Base-by-base conservation (phyloP, 2,888 invertebrate genomes). In the Epinotia nisella region DNA sequence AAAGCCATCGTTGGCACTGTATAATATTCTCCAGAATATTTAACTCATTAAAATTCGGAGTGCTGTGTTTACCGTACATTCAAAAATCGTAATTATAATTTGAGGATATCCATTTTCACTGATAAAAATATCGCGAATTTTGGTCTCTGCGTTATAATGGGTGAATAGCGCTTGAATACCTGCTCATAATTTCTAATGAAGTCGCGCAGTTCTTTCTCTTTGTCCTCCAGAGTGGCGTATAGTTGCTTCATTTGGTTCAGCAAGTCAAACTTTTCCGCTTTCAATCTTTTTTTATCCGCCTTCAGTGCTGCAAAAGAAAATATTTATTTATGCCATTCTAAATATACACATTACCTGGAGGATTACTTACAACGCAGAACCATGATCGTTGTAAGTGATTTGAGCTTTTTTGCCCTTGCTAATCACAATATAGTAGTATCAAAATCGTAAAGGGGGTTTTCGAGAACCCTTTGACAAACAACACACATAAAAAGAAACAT, bases 161-260 rank as follows among this genome's bases (percentile, higher is more conserved):
- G 39, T 21, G 19, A 17, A n/a, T 21, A 41, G 10, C n/a, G 39
- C 17, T 88, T 90, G n/a, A 41, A 49, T 49, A 96, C 97, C 95
- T 97, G 98, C 90, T 98, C 98, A 90, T 98, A 98, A 92, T 97
- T 98, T 80, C 98, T 95, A 84, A 99, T 98, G 86, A 98, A 98
- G 90, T 98, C 98, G 74, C 98, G 94, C 74, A 98, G 94, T 88
- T 98, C 98, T 82, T 97, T 96, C 87, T 99, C 98, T 91, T 98
- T 98, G 88, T 98, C 98, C 90, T 98, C 98, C 75, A 99, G 94
- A 10, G 98, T 98, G 71, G 97, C 96, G 88, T 98, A 99, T 74
- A 99, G 95, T 85, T 98, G 98, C 89, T 98, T 98, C 96, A 98
- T 98, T 93, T 98, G 98, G 86, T 96, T 97, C 80, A 98, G 94